A percentile compares a stretch with the other conserved stretches of the same genome.
Evolutionary conservation across 2,797 vertebrate species (phyloP).

Genomic region (Phrynocephalus guinanensis): DNA sequence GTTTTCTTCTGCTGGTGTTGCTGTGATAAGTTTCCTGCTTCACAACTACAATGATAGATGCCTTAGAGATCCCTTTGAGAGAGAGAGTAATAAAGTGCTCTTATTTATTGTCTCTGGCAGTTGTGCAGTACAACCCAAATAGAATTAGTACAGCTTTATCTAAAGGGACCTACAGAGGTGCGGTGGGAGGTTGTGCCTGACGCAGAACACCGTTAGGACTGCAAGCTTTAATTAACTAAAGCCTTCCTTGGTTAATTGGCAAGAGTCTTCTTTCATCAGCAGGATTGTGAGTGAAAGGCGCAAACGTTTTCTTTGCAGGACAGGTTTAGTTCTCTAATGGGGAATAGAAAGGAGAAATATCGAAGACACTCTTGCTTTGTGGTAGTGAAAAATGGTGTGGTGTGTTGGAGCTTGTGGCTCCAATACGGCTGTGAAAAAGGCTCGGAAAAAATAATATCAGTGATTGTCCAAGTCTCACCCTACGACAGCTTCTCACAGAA

Average conservation of each 20-base stretch:
- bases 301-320: not conserved
- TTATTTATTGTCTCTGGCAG: constrained; percentile 26
- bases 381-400: not conserved
- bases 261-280: not conserved
- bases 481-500: no score
- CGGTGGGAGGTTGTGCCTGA: not conserved
- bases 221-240: constrained; percentile 21
- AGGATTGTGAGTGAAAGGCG: not conserved
- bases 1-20: not conserved
- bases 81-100: constrained; percentile 17
- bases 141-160: not conserved
- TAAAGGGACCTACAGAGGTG: not conserved
- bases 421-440: no score
- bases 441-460: no score
- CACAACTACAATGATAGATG: not conserved
- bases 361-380: not conserved
- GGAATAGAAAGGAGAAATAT: not conserved
- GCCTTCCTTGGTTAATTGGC: constrained; percentile 4
- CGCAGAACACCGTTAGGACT: not conserved
- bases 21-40: constrained; percentile 5
- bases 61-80: not conserved
- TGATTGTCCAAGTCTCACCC: no score
- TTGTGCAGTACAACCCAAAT: constrained; percentile 17
- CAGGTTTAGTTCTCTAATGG: not conserved
- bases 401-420: no score